Evolutionary conservation across 2,888 invertebrate genomes (phyloP), one percentile per base, ranked within the genome.

Genomic region (Mycalesis mineus): DNA sequence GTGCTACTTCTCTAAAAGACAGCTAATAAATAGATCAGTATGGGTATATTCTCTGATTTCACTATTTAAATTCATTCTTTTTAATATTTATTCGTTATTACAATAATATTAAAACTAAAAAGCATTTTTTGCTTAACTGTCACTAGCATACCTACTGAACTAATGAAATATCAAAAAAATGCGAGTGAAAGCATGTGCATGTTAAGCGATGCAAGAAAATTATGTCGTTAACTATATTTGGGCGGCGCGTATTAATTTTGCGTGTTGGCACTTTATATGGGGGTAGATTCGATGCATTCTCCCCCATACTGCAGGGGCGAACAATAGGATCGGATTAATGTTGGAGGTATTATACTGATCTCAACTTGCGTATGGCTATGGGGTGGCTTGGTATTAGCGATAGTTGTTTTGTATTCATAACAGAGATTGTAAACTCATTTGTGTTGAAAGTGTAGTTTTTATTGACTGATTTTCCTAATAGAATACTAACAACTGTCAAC

Each of bases 261-360:
- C 79, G 80, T 82, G 80, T 80, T 76, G 76, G 74, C 74, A 73
- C 74, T 76, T 72, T 70, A 75, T 71, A 69, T 63, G 70, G 70
- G 67, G 69, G 64, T 64, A 65, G 62, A 60, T 60, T 11, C 51
- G 61, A 63, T 63, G 64, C 65, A 63, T 61, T 66, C 62, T 65
- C 77, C 78, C 75, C 65, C 66, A 62, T 40, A 70, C 73, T 69
- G 65, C 60, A 58, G 73, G 74, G 82, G 77, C 71, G 60, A 54
- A 67, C 87, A 87, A 88, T 76, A 71, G 82, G 83, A 83, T 83
- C 80, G 85, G 85, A 88, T 88, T 88, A 82, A 82, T 75, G 74
- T 76, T 83, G 80, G 77, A 81, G 77, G 82, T 74, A 84, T 86
- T 82, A 80, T 80, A 78, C 73, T 79, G 75, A 82, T 80, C 76